Conservation (phyloP, 2,888 invertebrate species). For the Xanthorhoe designata region DNA sequence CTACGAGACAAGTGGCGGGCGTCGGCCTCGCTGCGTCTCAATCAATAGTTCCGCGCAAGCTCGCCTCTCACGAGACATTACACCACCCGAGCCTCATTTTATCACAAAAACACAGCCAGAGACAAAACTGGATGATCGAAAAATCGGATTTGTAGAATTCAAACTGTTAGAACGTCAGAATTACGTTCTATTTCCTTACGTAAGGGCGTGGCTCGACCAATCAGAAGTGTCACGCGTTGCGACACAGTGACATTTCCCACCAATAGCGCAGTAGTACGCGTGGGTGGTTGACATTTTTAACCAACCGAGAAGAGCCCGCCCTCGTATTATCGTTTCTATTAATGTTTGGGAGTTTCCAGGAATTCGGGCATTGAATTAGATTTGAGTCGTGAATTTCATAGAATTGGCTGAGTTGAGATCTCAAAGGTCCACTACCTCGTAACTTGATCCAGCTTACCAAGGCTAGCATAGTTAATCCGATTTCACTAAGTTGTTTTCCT, state of each 20-base stretch:
- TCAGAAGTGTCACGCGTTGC: slow-evolving; percentile 75
- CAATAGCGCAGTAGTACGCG: slow-evolving; percentile 64
- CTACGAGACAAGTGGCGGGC: slow-evolving; percentile 57
- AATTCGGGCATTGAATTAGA: slow-evolving; percentile 14
- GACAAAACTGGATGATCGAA: slow-evolving; percentile 8
- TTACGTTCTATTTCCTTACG: slow-evolving; percentile 35
- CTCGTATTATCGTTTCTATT: slow-evolving; percentile 47
- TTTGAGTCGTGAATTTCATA: slow-evolving; percentile 12
- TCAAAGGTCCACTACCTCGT: slow-evolving; percentile 3
- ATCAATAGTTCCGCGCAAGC: slow-evolving; percentile 77
- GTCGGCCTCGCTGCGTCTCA: slow-evolving; percentile 61
- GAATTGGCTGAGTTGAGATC: slow-evolving; percentile 1
- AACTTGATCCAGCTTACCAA: neutral
- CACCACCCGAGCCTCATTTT: slow-evolving; percentile 37
- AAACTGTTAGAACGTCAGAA: neutral
- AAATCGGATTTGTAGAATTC: neutral
- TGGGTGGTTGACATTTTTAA: slow-evolving; percentile 74
- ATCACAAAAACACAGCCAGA: slow-evolving; percentile 17
- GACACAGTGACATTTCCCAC: slow-evolving; percentile 80
- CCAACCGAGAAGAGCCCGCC: slow-evolving; percentile 68
- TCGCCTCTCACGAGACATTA: slow-evolving; percentile 55
- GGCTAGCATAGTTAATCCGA: neutral
- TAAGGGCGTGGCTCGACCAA: slow-evolving; percentile 73
- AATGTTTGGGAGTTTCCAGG: slow-evolving; percentile 33
- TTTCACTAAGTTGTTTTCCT: neutral